Base-by-base conservation (phyloP, 2,797 vertebrate genomes). In the Xenentodon cancila region DNA sequence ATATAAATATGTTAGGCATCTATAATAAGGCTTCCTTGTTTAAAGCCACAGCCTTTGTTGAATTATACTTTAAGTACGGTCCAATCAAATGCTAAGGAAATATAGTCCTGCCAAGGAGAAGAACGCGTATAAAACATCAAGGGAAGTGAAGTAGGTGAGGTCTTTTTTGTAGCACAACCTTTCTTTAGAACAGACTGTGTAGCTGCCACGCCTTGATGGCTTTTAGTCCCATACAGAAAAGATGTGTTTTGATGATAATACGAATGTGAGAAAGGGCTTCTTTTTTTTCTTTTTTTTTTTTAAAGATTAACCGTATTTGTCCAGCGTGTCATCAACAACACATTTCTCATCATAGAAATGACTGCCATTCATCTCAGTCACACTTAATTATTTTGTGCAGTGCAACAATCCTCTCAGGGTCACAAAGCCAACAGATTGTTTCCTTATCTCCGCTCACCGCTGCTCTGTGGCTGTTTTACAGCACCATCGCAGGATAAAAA, bases 71-170 rank as follows among this genome's bases (percentile, higher is more conserved):
- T 69, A 70, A 75, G 58, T 59, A 51, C 34, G 60, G 65, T 77
- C 57, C 81, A 87, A 84, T 78, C 56, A 68, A 59, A 84, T 47
- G 61, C 64, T 79, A 16, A 16, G 80, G 71, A 81, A 82, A 79
- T 76, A 73, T 17, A 54, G 21, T 20, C 55, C 72, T 63, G 43
- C 54, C 9, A 49, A 17, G 18, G 65, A 76, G 67, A 81, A 78
- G 5, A 59, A 48, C 42, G 42, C 49, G 53, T 51, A 80, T 78
- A 67, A 79, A 49, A 84, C 64, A 80, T 84, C 63, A 79, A 82
- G 64, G 45, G 57, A 53, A 65, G 48, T 27, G 43, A 64, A 44
- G 58, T 43, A 57, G 50, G 30, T 42, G 32, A 68, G 59, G 64
- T 42, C 47, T 48, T 47, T 60, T 74, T 55, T 60, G 68, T 37